Conservation (phyloP, 2,113 vertebrate species). For the Mystacornis crossleyi region DNA sequence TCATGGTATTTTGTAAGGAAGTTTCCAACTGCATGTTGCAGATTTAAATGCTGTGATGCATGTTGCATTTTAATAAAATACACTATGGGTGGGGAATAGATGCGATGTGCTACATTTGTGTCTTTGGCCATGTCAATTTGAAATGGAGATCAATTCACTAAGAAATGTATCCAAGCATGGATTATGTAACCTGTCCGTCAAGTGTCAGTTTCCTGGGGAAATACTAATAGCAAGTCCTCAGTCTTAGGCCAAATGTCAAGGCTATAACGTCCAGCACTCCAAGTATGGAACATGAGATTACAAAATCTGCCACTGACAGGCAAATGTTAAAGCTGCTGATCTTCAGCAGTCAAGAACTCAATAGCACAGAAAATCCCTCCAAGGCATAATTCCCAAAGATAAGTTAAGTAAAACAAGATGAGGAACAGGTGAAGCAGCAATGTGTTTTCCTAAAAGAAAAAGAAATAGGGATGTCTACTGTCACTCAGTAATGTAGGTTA, state of each 20-base stretch:
- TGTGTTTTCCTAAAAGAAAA: not conserved
- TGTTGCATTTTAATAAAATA: slow-evolving; percentile 44
- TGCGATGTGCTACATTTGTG: not conserved
- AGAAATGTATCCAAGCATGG: slow-evolving; percentile 28
- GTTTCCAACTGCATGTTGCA: slow-evolving; percentile 25
- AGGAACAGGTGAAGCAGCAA: not conserved
- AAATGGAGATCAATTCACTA: slow-evolving; percentile 48
- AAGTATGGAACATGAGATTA: slow-evolving; percentile 53
- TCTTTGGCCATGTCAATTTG: slow-evolving; percentile 24
- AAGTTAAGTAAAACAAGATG: slow-evolving; percentile 32
- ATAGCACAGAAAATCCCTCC: slow-evolving; percentile 47
- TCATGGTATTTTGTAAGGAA: slow-evolving; percentile 39
- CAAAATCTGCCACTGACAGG: slow-evolving; percentile 58
- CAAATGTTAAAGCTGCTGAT: slow-evolving; percentile 56
- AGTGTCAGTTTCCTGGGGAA: slow-evolving; percentile 39
- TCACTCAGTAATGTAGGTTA: not conserved
- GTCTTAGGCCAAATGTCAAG: slow-evolving; percentile 62
- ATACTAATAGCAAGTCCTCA: slow-evolving; percentile 60
- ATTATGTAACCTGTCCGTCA: slow-evolving; percentile 39
- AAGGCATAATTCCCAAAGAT: slow-evolving; percentile 22
- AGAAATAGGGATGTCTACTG: not conserved
- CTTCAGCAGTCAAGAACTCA: slow-evolving; percentile 19
- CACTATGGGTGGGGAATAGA: not conserved
- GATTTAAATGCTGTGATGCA: slow-evolving; percentile 10
- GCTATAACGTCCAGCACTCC: slow-evolving; percentile 43